Evolutionary conservation across 2,888 invertebrate species (phyloP), one percentile per base, ranked within the genome.

Genomic region (Ennomos fuscantarius): DNA sequence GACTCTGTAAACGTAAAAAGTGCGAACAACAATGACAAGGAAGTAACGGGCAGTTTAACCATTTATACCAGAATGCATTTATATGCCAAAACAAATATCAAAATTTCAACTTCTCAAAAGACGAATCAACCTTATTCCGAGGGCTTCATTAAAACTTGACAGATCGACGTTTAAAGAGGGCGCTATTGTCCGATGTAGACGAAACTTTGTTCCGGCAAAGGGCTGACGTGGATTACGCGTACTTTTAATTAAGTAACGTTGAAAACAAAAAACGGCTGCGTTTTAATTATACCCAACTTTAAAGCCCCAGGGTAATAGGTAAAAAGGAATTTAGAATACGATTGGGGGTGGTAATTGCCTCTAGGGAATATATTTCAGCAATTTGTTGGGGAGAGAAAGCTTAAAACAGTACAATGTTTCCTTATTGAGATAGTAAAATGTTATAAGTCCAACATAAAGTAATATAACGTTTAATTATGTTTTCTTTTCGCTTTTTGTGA

Each of bases 201-300:
- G 69, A 74, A 80, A 76, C 65, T 79, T 76, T 61, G 68, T 68
- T 68, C 66, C 62, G n/a, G 62, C 58, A 64, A 66, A 51, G 62
- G 66, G 63, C 62, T 37, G 55, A 66, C 45, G 61, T 61, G 69
- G 69, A 60, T 63, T 71, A 41, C 44, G 31, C 9, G n/a, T 46
- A 72, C 69, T 65, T 73, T 78, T 81, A 81, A 84, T 84, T 81
- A 83, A 75, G 68, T 66, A 64, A 66, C 62, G 72, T 67, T 69
- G 63, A 66, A 70, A 75, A 77, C 69, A 78, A 82, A 24, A 82
- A 82, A 75, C 69, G 69, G 76, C 65, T 71, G 71, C 62, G 68
- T 74, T 78, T 79, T 81, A 81, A 84, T 83, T 80, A 77, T 65
- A 70, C 24, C 24, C 24, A 24, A 24, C 24, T 24, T 75, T 72